Conservation (phyloP, 1,140 invertebrate species). For the Medauroidea extradentata region DNA sequence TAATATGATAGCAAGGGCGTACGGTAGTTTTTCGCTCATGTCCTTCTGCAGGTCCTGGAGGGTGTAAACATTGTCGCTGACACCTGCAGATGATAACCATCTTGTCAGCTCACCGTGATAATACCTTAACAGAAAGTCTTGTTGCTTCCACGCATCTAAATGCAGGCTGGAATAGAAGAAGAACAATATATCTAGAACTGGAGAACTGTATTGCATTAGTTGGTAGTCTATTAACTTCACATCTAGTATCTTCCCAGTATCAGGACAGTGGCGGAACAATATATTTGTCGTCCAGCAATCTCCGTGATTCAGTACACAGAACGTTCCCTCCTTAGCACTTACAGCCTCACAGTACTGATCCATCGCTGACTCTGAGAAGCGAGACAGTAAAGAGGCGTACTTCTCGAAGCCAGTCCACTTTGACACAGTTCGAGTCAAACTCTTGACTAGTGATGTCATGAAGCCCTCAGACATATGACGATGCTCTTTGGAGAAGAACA, state of each 20-base stretch:
- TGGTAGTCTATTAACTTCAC: constrained; percentile 42
- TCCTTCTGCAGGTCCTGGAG: constrained; percentile 35
- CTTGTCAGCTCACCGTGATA: constrained; percentile 35
- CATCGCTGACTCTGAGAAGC: neutral
- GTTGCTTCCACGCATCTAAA: constrained; percentile 34
- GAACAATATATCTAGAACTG: constrained; percentile 53
- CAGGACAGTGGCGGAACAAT: constrained; percentile 40
- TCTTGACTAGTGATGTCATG: no score
- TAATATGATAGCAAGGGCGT: constrained; percentile 33
- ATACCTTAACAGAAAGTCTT: constrained; percentile 40
- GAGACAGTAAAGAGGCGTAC: neutral
- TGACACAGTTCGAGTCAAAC: no score
- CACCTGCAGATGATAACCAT: constrained; percentile 39
- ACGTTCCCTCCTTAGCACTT: neutral
- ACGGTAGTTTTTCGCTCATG: constrained; percentile 29
- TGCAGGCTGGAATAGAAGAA: constrained; percentile 51
- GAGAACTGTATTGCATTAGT: constrained; percentile 42
- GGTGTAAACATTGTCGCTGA: constrained; percentile 40
- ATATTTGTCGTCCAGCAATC: constrained; percentile 54
- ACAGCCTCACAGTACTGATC: neutral
- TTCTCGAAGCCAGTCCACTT: constrained; percentile 5
- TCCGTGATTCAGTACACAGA: constrained; percentile 45
- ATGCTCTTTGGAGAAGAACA: no score
- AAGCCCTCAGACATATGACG: no score
- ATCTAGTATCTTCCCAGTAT: constrained; percentile 20